Base-by-base conservation (phyloP, 2,888 invertebrate species). In the Sipha maydis region DNA sequence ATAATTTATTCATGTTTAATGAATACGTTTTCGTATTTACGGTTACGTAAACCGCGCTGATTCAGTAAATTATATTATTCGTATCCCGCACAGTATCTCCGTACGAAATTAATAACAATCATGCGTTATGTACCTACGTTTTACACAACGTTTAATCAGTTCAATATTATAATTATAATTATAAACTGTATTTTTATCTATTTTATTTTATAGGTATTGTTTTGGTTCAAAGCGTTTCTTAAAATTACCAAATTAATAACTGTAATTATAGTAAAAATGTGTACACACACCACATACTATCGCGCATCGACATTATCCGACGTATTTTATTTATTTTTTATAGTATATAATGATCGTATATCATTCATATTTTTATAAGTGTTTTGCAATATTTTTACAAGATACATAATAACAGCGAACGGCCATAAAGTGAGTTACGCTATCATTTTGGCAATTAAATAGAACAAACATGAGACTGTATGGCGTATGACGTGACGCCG, bases 191-290 rank as follows among this genome's bases (percentile, higher is more conserved):
- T 48, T 48, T 8, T 67, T 9, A 67, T 67, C 1, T n/a, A 14
- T 48, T 8, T 67, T 9, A 67, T 67, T 8, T n/a, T 67, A n/a
- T 9, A 9, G 28, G 61, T 25, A 61, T 77, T 77, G 31, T 21
- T 3, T 28, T 41, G 41, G 41, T 54, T 11, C 11, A 41, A 28
- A 78, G 54, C 4, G 54, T 54, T 28, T 54, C 48, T 54, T 78
- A 78, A 78, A 54, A 78, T 54, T 78, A 78, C 28, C 21, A 78
- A 78, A 31, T 78, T 78, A 78, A 78, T 78, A 54, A 48, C 48
- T 28, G 8, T 77, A 54, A 48, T 48, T 28, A 48, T 77, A 77
- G 48, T 54, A n/a, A 67, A 67, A n/a, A 25, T 67, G 25, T 67
- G 25, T 61, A 67, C 28, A 25, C 67, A 67, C 28, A 25, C 67